A percentile compares a stretch with the other conserved stretches of the same genome.
Evolutionary conservation across 2,797 vertebrate genomes (phyloP).

Genomic region (Mico argentatus): DNA sequence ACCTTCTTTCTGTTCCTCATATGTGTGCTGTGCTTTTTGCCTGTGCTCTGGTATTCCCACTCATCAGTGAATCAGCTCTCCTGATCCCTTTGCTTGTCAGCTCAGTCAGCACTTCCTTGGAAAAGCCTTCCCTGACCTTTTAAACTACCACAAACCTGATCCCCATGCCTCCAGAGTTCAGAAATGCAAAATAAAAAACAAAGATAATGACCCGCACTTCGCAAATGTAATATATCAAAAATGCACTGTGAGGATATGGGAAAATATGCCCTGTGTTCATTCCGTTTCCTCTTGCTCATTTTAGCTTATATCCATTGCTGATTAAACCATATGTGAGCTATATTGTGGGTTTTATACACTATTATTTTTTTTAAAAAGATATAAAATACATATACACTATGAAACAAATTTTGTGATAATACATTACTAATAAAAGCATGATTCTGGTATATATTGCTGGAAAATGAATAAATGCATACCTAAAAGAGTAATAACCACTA

Average conservation of each 20-base stretch:
- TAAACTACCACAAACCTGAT: neutral
- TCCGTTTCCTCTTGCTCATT: too few relatives aligned
- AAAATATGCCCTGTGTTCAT: neutral
- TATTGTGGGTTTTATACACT: neutral
- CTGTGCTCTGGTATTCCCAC: neutral
- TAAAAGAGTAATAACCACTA: neutral
- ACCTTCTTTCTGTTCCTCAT: neutral
- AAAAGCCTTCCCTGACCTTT: neutral
- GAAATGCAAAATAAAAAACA: neutral
- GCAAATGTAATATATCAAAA: neutral
- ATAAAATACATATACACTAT: neutral
- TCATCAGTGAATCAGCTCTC: neutral
- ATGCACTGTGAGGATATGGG: neutral
- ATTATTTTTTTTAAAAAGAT: neutral
- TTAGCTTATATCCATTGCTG: neutral
- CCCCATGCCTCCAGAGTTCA: neutral
- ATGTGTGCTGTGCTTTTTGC: neutral
- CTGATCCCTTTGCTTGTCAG: neutral
- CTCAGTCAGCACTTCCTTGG: neutral
- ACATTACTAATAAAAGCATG: neutral
- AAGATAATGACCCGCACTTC: neutral
- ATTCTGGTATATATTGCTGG: neutral
- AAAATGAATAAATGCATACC: neutral
- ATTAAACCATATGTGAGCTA: neutral
- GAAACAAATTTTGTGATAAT: neutral